Evolutionary conservation across 1,140 invertebrate species (phyloP).

Genomic region (Tyrophagus putrescentiae): DNA sequence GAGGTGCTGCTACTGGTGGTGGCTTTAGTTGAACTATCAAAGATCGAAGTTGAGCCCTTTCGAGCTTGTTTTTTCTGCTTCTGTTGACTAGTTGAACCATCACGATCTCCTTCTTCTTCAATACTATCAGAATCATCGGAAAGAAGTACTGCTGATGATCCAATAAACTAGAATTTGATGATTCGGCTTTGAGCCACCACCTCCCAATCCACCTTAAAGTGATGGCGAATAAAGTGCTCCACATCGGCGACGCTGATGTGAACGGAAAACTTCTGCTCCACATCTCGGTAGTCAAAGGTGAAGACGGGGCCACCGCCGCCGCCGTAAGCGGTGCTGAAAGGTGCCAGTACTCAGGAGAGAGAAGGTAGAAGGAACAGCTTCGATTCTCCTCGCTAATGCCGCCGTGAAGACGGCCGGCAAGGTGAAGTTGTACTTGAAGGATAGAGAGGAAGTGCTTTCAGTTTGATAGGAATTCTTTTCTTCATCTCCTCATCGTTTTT

Average conservation of each 20-base stretch:
- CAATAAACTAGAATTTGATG: too few relatives aligned
- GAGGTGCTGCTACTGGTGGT: too few relatives aligned
- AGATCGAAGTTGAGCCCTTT: too few relatives aligned
- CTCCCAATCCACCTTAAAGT: background rate
- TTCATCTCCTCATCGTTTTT: too few relatives aligned
- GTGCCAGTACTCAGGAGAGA: background rate
- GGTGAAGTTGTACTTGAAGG: background rate
- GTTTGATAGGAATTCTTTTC: too few relatives aligned
- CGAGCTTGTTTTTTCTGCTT: too few relatives aligned
- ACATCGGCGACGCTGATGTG: background rate
- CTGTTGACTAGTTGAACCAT: too few relatives aligned
- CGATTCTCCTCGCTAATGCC: background rate
- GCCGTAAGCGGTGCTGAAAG: background rate
- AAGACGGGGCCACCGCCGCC: constrained; percentile 1
- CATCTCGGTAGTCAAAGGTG: background rate
- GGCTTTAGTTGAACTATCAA: too few relatives aligned
- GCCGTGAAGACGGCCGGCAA: background rate
- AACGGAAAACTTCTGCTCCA: background rate
- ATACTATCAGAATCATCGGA: too few relatives aligned
- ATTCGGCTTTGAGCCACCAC: too few relatives aligned
- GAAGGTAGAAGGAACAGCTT: background rate
- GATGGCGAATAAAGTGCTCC: constrained; percentile 8
- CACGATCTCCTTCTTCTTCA: too few relatives aligned
- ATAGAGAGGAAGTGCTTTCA: background rate
- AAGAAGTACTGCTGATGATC: too few relatives aligned